Evolutionary conservation across 37 sponge, comb jelly and placozoan genomes (phyloP), one percentile per base, ranked within the genome.

Genomic region (Hexactinellida sp.): DNA sequence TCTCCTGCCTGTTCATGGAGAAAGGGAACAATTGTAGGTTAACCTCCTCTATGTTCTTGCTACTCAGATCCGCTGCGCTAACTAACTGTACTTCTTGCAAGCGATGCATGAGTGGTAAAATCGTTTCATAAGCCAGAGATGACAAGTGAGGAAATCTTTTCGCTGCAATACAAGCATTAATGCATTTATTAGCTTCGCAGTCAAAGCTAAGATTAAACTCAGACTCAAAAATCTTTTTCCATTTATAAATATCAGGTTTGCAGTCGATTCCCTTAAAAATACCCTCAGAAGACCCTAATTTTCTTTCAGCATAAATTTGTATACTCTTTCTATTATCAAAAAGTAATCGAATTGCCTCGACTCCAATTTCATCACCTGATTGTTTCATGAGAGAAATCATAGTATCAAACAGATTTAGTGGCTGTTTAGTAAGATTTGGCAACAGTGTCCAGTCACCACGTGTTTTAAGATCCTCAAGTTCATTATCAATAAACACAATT

Each of bases 361-460:
- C 30, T n/a, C 76, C 76, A 28, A 63, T 63, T 23, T 63, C 76
- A 63, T 63, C 76, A 63, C 76, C 76, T 21, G 76, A 63, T n/a
- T 63, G 1, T 28, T 63, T 63, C 76, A 63, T 63, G 30, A 63
- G 76, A 25, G 32, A 32, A 10, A 63, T n/a, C 76, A 63, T 63
- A 25, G 76, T 23, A 10, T 63, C 76, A 23, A 63, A 63, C 13
- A 63, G 30, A 28, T 63, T 63, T 28, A 63, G 34, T 7, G 76
- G 76, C 13, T 63, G 76, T 63, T 32, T 23, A 63, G 28, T 63
- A 7, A 23, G 3, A 63, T 63, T 23, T 32, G 76, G 76, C 76
- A 63, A 63, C 13, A 63, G 5, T 21, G 76, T 63, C 76, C 76
- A 63, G 13, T 63, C 76, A 3, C 76, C 76, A 25, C 30, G 3